These are phyloP conservation scores for Metalampra italica DNA, from an alignment of 2,888 invertebrate genomes.

Conservation along the genomic window DNA sequence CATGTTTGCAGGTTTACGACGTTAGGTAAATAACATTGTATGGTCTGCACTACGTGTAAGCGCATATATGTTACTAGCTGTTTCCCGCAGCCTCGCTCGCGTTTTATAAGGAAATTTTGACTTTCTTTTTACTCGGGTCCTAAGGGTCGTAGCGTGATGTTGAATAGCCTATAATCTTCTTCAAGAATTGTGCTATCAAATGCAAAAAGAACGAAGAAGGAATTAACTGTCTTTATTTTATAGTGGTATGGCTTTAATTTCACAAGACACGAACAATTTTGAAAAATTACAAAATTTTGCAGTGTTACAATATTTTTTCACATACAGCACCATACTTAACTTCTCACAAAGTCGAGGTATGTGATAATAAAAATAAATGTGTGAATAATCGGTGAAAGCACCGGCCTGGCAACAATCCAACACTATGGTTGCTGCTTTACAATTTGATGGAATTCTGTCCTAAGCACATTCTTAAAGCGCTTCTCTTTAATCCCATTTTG, in stretches of 20 bases:
- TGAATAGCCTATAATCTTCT: no score
- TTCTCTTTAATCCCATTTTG: no score
- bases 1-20: neutral
- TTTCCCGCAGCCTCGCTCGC: neutral
- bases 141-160: no score
- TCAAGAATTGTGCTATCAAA: no score
- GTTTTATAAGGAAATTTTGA: no score
- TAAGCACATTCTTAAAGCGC: neutral
- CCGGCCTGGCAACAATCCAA: conserved; percentile 41
- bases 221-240: no score
- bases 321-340: neutral
- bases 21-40: neutral
- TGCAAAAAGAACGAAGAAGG: no score
- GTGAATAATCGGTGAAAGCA: conserved; percentile 41
- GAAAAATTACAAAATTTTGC: neutral
- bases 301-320: neutral
- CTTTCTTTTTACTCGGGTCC: no score
- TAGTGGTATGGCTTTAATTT: neutral
- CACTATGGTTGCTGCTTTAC: conserved; percentile 25
- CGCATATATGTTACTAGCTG: neutral
- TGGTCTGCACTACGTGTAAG: neutral
- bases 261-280: neutral
- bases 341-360: neutral
- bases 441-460: conserved; percentile 3
- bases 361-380: conserved; percentile 33